These are phyloP conservation scores for Merops nubicus DNA, from an alignment of 2,113 vertebrate genomes.

Conservation along the genomic window DNA sequence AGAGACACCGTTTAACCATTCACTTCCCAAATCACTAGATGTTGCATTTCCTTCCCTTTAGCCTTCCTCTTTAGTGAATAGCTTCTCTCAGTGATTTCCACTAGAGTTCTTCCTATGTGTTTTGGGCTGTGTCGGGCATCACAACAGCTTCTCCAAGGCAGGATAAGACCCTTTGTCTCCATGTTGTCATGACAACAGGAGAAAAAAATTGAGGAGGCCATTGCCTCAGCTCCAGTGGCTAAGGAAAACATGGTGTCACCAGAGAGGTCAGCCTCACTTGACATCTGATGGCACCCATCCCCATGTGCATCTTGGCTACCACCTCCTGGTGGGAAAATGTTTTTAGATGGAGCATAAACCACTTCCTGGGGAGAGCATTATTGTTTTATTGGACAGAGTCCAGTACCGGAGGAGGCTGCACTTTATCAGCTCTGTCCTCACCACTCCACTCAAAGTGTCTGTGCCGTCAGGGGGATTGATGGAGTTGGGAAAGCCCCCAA, in stretches of 20 bases:
- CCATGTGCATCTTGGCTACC: constrained; percentile 16
- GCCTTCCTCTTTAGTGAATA: neutral
- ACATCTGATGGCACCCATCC: fast-evolving
- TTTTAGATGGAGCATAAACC: neutral
- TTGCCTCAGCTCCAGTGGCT: fast-evolving
- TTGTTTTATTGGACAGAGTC: constrained; percentile 9
- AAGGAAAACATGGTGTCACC: neutral
- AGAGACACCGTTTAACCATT: neutral
- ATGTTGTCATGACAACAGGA: fast-evolving
- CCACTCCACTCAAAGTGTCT: constrained; percentile 50
- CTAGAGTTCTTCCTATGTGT: fast-evolving
- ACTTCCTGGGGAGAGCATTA: constrained; percentile 11
- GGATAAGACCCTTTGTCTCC: neutral
- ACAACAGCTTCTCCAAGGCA: neutral
- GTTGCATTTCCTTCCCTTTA: neutral
- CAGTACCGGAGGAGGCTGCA: constrained; percentile 25
- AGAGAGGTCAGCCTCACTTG: neutral
- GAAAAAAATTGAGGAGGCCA: fast-evolving
- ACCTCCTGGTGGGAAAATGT: constrained; percentile 35
- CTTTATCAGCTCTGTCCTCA: constrained; percentile 59
- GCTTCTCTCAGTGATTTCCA: neutral
- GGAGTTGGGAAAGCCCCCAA: constrained; percentile 50
- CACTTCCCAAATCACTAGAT: fast-evolving
- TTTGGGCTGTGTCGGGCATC: fast-evolving
- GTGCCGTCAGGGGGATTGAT: constrained; percentile 34